These are phyloP conservation scores for Apotomis capreana DNA, from an alignment of 2,888 invertebrate genomes.

Conservation along the genomic window DNA sequence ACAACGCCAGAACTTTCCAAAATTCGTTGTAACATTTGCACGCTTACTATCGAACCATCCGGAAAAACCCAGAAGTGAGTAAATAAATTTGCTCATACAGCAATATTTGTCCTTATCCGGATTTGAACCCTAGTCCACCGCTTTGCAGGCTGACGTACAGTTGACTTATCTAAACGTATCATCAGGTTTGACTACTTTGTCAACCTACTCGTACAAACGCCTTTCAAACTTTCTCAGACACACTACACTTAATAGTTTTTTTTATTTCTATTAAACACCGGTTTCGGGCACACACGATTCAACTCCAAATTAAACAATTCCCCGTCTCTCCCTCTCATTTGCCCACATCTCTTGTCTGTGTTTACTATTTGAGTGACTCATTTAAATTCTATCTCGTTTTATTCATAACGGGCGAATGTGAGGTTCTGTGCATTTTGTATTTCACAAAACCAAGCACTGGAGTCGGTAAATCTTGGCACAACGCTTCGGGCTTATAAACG, in stretches of 20 bases:
- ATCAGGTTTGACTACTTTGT: too few species aligned
- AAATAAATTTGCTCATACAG: too few species aligned
- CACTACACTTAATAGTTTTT: conserved; percentile 1
- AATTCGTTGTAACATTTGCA: too few species aligned
- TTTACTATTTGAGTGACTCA: conserved; percentile 24
- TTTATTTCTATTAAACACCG: conserved; percentile 12
- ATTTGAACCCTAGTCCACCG: too few species aligned
- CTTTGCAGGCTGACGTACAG: too few species aligned
- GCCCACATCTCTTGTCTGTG: not conserved
- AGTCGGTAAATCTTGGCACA: conserved; percentile 22
- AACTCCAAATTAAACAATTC: conserved; percentile 19
- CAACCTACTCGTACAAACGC: too few species aligned
- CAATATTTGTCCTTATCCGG: too few species aligned
- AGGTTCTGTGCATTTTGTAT: conserved; percentile 33
- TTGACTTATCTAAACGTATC: too few species aligned
- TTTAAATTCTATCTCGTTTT: conserved; percentile 32
- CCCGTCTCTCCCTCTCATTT: not conserved
- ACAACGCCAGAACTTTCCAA: too few species aligned
- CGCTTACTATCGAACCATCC: too few species aligned
- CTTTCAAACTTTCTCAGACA: not conserved
- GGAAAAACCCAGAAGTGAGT: too few species aligned
- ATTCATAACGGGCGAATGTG: conserved; percentile 32
- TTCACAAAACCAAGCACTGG: conserved; percentile 29
- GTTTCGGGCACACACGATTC: not conserved
- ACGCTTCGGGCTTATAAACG: conserved; percentile 3